Conservation (phyloP, 2,113 vertebrate species). For the Oreocharis arfaki region DNA sequence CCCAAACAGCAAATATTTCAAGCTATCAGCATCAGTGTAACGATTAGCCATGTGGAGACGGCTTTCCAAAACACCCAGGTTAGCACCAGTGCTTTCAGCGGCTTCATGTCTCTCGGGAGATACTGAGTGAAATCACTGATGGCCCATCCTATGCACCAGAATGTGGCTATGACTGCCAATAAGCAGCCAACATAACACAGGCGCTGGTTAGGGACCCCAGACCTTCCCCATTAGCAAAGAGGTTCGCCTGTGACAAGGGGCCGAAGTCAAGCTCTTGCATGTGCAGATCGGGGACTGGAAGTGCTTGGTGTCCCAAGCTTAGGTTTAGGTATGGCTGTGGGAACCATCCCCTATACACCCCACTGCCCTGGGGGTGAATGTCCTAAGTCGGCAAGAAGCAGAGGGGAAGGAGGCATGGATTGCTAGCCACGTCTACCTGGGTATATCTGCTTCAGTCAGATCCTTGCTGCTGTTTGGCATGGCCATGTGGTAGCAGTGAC, state of each 20-base stretch:
- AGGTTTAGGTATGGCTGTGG: fast-evolving
- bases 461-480: background rate
- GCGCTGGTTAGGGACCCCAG: fast-evolving
- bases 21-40: background rate
- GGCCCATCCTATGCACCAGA: background rate
- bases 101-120: background rate
- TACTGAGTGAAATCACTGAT: background rate
- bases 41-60: background rate
- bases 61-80: background rate
- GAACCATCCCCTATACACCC: background rate
- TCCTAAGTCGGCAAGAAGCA: background rate
- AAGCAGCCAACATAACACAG: background rate
- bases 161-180: no score
- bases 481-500: fast-evolving
- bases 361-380: background rate
- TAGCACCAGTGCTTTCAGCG: background rate
- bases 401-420: background rate
- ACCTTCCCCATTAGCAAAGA: background rate
- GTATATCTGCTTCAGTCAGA: background rate
- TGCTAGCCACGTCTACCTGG: fast-evolving
- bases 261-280: background rate
- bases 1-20: background rate
- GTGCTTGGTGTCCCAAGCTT: no score
- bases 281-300: background rate
- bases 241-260: background rate